Base-by-base conservation (phyloP, 2,113 vertebrate species). In the Pantherophis guttatus region DNA sequence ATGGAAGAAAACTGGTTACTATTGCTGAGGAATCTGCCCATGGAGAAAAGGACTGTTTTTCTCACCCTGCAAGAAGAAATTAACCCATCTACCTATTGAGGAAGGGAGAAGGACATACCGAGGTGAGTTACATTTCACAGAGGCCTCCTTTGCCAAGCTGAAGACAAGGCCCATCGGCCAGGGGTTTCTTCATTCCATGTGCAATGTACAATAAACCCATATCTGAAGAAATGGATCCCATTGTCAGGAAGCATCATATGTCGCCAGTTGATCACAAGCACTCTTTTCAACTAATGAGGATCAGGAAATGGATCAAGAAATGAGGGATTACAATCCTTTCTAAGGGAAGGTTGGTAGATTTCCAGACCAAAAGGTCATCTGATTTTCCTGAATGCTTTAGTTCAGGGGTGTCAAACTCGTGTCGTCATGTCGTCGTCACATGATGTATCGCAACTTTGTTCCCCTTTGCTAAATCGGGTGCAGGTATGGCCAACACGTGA, bases 351-450 rank as follows among this genome's bases (percentile, higher is more conserved):
- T 21, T 81, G 33, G 33, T 8, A 39, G 33, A 19, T 21, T 81
- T 39, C 33, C 21, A 21, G 75, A 81, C 33, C n/a, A 8, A 81
- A 75, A 39, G 15, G 2, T 39, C 15, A 81, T 39, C 15, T 39
- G 33, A 19, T 39, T 81, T 81, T 81, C 33, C 15, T 39, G n/a
- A 39, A 81, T 19, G 70, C 17, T 81, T 81, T 81, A 26, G 23
- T 59, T 59, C 58, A 59, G 23, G 58, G 23, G 2, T 24, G 58
- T 59, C 23, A 59, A 23, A 59, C 23, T 59, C 0, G 1, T 0
- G 8, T 59, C 2, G 8, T 59, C 23, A 24, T 21, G 0, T 59
- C 8, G 3, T 24, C 0, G 2, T 59, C 23, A 26, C 3, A 0
- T 59, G 8, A 59, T 9, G 8, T 26, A 59, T 59, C 0, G 1